Evolutionary conservation across 1,140 invertebrate species (phyloP).

Genomic region (Anadara kagoshimensis): DNA sequence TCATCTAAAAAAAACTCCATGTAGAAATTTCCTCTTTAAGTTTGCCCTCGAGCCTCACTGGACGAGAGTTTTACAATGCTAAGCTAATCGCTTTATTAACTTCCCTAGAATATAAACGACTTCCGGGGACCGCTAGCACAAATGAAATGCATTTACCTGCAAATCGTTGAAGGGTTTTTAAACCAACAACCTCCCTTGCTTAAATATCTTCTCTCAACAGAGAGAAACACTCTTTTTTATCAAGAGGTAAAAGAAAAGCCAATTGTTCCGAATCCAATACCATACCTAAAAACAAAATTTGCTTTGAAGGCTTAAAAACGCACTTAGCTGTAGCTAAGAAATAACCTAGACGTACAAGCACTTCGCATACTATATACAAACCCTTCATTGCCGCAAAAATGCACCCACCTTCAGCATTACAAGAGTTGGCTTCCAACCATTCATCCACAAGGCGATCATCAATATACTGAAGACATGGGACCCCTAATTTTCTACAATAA

Average conservation of each 20-base stretch:
- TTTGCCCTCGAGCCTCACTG: background rate
- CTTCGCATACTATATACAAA: conserved; percentile 26
- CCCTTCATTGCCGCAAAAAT: background rate
- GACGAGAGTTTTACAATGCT: no score
- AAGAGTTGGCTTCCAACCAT: no score
- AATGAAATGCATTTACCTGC: no score
- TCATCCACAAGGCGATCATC: conserved; percentile 35
- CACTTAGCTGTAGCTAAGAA: conserved; percentile 14
- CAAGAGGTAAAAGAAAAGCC: conserved; percentile 30
- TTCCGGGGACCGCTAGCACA: conserved; percentile 18
- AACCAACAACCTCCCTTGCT: background rate
- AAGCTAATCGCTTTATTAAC: conserved; percentile 22
- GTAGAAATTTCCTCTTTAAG: background rate
- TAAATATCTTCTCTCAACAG: conserved; percentile 19
- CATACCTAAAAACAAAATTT: conserved; percentile 27
- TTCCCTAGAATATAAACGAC: conserved; percentile 27
- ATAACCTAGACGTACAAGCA: conserved; percentile 28
- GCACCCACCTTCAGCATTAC: no score
- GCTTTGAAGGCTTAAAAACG: conserved; percentile 10
- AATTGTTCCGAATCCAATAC: conserved; percentile 25
- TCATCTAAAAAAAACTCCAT: conserved; percentile 1
- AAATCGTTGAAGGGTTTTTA: conserved; percentile 30
- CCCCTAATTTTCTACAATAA: conserved; percentile 28
- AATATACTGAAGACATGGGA: conserved; percentile 29
- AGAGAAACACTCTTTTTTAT: conserved; percentile 23